phyloP scores from a whole-genome alignment of 1,140 invertebrate genomes.

The Coelopa frigida region DNA sequence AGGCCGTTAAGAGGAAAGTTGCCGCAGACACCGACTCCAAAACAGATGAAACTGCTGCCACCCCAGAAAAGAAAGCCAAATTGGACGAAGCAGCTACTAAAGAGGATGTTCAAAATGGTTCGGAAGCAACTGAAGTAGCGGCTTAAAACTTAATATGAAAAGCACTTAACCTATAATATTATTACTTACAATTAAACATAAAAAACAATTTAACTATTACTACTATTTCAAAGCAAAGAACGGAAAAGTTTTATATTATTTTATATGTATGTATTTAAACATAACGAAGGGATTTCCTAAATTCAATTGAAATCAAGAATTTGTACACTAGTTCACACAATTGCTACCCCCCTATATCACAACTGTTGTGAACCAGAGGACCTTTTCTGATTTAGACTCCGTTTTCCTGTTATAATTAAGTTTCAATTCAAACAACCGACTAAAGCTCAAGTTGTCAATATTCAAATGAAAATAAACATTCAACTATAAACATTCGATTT shows the following conservation, averaged over 20 bases:
- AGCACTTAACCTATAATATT: constrained; percentile 8
- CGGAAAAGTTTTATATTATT: constrained; percentile 11
- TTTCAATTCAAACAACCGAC: constrained; percentile 8
- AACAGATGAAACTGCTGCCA: constrained; percentile 33
- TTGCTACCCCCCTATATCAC: no score
- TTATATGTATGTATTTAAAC: constrained; percentile 11
- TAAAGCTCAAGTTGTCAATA: constrained; percentile 12
- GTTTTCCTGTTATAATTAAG: no score
- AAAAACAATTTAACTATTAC: background rate
- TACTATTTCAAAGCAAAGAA: constrained; percentile 8
- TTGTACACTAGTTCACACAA: no score
- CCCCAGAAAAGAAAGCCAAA: constrained; percentile 43
- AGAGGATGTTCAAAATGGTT: constrained; percentile 41
- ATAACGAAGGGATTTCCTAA: no score
- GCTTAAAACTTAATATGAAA: constrained; percentile 26
- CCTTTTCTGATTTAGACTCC: no score
- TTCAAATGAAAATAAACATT: constrained; percentile 12
- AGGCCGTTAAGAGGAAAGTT: constrained; percentile 42
- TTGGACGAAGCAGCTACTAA: constrained; percentile 34
- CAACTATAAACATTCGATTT: constrained; percentile 11
- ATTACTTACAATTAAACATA: constrained; percentile 13
- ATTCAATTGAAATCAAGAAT: no score
- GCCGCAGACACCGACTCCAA: constrained; percentile 28
- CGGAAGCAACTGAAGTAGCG: constrained; percentile 41
- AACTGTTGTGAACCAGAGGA: no score